Percentiles rank a stretch among this genome's conserved stretches.
phyloP scores from a whole-genome alignment of 2,797 vertebrate genomes.

The Stomatorhinus walkeri region DNA sequence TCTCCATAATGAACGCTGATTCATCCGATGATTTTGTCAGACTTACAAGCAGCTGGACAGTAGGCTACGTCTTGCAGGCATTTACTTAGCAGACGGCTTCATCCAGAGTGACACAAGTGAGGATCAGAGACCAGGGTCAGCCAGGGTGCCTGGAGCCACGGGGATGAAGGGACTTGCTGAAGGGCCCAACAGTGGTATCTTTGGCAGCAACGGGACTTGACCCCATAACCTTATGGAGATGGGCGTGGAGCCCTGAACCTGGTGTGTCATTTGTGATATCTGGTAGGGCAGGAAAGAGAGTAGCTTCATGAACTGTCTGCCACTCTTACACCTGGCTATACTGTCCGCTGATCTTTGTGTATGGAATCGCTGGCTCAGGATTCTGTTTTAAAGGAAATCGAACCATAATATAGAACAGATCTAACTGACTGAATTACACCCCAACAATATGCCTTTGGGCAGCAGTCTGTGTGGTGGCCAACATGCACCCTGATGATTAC shows the following conservation, averaged over 20 bases:
- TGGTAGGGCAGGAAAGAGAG: neutral
- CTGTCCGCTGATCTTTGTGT: neutral
- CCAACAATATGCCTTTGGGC: neutral
- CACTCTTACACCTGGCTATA: neutral
- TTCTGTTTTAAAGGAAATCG: neutral
- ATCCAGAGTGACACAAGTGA: neutral
- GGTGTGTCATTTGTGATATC: neutral
- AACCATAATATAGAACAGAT: neutral
- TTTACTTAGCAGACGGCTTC: neutral
- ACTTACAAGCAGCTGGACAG: neutral
- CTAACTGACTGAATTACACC: neutral
- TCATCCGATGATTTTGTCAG: neutral
- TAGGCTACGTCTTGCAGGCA: neutral
- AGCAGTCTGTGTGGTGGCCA: neutral
- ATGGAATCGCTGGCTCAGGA: neutral
- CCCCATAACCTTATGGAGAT: neutral
- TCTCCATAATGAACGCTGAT: neutral
- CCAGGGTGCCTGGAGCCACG: neutral
- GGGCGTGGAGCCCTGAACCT: neutral
- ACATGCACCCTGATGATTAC: neutral
- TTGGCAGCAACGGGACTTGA: neutral
- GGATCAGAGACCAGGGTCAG: neutral
- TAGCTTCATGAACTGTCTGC: neutral
- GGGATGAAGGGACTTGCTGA: neutral
- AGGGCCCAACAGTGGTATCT: neutral